Evolutionary conservation across 2,113 vertebrate genomes (phyloP).

Genomic region (Myanophis thanlyinensis): DNA sequence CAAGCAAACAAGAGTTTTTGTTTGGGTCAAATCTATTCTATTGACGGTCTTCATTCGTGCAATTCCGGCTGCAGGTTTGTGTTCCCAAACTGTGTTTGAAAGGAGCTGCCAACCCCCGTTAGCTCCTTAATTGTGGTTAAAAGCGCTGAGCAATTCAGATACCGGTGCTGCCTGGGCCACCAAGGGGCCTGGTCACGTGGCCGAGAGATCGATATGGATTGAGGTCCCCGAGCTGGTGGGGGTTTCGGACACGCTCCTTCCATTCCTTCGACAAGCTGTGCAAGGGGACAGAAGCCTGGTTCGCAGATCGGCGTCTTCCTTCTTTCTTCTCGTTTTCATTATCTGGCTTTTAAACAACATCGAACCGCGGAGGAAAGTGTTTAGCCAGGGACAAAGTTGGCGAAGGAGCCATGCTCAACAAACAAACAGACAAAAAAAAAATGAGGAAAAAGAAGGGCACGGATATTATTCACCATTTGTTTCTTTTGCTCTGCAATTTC

Average conservation of each 20-base stretch:
- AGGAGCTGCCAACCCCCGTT: conserved; percentile 68
- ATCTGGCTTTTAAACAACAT: background rate
- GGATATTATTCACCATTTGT: too few relatives aligned
- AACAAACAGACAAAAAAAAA: too few relatives aligned
- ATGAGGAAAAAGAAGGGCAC: background rate
- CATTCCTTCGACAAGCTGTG: background rate
- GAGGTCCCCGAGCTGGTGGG: background rate
- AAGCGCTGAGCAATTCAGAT: conserved; percentile 69
- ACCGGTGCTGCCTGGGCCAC: conserved; percentile 27
- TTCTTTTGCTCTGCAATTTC: background rate
- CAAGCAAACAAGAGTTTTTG: conserved; percentile 52
- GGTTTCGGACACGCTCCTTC: background rate
- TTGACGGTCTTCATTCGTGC: conserved; percentile 73
- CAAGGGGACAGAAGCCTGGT: background rate
- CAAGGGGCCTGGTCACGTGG: conserved; percentile 42
- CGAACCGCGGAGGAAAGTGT: too few relatives aligned
- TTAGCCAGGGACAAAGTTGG: background rate
- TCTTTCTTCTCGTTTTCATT: background rate
- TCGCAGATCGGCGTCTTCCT: background rate
- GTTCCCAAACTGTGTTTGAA: conserved; percentile 70
- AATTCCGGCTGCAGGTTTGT: conserved; percentile 69
- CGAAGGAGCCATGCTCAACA: rapidly evolving
- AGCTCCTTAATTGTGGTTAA: conserved; percentile 75
- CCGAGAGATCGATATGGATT: conserved; percentile 22
- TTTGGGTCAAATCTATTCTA: conserved; percentile 73